These are phyloP conservation scores for Chelonia mydas DNA, from an alignment of 2,797 vertebrate species.

Conservation along the genomic window DNA sequence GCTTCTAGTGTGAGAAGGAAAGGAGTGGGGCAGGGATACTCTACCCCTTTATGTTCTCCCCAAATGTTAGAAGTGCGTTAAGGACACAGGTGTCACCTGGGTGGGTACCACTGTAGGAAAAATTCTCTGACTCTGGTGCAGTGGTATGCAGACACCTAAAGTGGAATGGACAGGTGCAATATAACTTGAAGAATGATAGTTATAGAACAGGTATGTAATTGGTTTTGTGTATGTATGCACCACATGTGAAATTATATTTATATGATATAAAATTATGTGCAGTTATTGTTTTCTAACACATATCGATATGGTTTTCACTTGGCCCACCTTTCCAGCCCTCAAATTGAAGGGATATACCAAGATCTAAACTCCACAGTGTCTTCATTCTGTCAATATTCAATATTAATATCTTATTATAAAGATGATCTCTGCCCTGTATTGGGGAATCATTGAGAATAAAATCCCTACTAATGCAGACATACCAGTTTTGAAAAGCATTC, in stretches of 20 bases:
- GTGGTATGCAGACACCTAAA: neutral
- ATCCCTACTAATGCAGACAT: conserved; percentile 38
- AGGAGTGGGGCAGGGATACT: neutral
- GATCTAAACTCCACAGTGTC: neutral
- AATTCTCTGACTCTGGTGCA: neutral
- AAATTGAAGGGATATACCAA: neutral
- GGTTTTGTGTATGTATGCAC: neutral
- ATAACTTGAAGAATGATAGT: neutral
- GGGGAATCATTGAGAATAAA: neutral
- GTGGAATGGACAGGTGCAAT: neutral
- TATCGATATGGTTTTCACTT: neutral
- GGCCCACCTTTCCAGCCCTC: neutral
- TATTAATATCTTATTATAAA: neutral
- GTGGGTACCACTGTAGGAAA: neutral
- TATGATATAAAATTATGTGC: neutral
- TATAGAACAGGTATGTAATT: neutral
- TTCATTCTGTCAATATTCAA: neutral
- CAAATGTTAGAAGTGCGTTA: neutral
- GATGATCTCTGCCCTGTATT: neutral
- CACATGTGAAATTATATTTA: neutral
- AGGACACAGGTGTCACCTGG: too few species aligned
- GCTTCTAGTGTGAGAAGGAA: neutral
- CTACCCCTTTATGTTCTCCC: neutral
- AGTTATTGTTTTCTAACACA: neutral
- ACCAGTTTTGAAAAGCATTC: conserved; percentile 28